Percentiles rank a stretch among this genome's conserved stretches.
Conservation (phyloP, 2,113 vertebrate genomes). For the Xiphias gladius region DNA sequence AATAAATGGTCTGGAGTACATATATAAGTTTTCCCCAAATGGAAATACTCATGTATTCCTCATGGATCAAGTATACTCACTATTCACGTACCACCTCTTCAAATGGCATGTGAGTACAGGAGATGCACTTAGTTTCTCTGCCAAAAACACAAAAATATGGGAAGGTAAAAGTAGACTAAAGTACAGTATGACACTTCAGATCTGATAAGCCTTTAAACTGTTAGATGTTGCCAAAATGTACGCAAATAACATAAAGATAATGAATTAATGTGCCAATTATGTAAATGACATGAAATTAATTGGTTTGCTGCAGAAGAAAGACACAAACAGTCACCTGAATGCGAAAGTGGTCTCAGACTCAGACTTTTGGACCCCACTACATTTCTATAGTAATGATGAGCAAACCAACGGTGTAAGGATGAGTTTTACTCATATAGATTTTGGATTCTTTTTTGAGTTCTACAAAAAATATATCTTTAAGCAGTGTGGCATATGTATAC, state of each 20-base stretch:
- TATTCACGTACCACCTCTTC: too few relatives aligned
- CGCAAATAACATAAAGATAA: background rate
- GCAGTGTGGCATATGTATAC: background rate
- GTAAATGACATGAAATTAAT: background rate
- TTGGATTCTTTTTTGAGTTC: background rate
- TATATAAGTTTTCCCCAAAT: background rate
- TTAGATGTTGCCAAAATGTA: background rate
- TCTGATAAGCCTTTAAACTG: background rate
- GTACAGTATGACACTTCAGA: conserved; percentile 15
- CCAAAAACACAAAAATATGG: background rate
- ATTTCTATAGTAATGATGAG: background rate
- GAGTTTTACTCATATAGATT: too few relatives aligned
- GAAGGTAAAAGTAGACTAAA: background rate
- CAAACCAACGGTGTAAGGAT: too few relatives aligned
- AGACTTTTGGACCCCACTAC: too few relatives aligned
- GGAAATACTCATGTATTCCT: too few relatives aligned
- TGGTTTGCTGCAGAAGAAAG: background rate
- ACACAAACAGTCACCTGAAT: background rate
- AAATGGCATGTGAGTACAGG: too few relatives aligned
- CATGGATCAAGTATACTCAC: too few relatives aligned
- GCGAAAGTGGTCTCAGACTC: too few relatives aligned
- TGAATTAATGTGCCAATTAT: background rate
- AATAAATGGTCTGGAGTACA: background rate
- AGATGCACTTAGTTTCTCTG: background rate
- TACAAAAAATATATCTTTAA: background rate